phyloP scores from a whole-genome alignment of 2,113 vertebrate species.

The Garra rufa region DNA sequence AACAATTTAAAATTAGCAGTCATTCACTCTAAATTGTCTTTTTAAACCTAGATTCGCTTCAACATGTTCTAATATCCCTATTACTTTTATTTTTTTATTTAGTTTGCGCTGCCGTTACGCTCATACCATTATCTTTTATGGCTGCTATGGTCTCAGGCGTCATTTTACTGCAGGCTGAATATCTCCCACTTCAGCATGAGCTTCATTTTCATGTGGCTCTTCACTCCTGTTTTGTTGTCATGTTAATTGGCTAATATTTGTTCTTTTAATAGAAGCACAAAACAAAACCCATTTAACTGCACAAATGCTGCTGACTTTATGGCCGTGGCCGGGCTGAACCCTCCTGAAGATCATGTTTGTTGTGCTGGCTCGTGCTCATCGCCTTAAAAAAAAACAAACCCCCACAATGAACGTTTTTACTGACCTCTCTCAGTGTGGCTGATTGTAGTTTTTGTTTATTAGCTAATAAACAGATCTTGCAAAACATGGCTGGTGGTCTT shows the following conservation, averaged over 20 bases:
- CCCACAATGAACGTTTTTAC: neutral
- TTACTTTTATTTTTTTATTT: conserved; percentile 28
- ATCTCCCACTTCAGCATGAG: neutral
- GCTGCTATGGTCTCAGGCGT: neutral
- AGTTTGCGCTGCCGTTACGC: neutral
- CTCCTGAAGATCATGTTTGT: neutral
- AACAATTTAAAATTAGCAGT: neutral
- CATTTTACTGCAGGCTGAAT: conserved; percentile 18
- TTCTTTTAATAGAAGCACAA: conserved; percentile 7
- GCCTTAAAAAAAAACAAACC: neutral
- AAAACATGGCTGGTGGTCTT: neutral
- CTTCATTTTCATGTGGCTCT: conserved; percentile 23
- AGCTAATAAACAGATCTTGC: neutral
- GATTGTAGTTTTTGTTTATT: neutral
- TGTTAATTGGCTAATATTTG: conserved; percentile 26
- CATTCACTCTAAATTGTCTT: neutral
- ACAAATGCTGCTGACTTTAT: conserved; percentile 10
- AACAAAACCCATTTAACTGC: conserved; percentile 2
- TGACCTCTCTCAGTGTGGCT: neutral
- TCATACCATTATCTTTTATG: conserved; percentile 32
- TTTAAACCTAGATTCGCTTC: neutral
- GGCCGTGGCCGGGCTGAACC: neutral
- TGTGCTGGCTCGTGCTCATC: neutral
- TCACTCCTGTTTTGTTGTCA: conserved; percentile 5
- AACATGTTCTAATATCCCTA: neutral